Conservation (phyloP, 2,888 invertebrate genomes). For the Pandemis heparana region DNA sequence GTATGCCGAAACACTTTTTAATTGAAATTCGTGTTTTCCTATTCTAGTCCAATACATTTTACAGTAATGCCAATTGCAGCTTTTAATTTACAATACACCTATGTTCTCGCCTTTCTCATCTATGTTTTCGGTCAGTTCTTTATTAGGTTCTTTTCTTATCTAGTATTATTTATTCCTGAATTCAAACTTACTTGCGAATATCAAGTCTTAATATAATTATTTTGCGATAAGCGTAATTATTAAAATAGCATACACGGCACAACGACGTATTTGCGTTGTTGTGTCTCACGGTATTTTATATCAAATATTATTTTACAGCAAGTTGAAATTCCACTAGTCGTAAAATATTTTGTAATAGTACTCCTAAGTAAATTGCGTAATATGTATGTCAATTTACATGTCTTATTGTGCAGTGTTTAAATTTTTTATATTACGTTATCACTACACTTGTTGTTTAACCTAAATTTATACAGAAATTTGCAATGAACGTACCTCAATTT, state of each 20-base stretch:
- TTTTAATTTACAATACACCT: background rate
- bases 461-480: background rate
- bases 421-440: constrained; percentile 3
- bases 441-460: constrained; percentile 19
- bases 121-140: background rate
- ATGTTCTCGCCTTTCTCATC: background rate
- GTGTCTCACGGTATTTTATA: background rate
- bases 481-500: background rate
- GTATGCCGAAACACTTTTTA: constrained; percentile 57
- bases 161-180: background rate
- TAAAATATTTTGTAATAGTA: background rate
- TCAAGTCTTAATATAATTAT: background rate
- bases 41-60: background rate
- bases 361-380: background rate
- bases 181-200: background rate
- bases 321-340: background rate
- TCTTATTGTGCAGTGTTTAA: background rate
- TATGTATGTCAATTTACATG: background rate
- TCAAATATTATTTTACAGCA: background rate
- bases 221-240: too few relatives aligned
- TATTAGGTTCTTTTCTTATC: background rate
- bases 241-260: too few relatives aligned
- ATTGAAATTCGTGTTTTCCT: background rate
- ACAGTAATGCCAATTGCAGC: background rate
- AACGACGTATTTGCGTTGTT: too few relatives aligned